Base-by-base conservation (phyloP, 2,888 invertebrate genomes). In the Maniola hyperantus region DNA sequence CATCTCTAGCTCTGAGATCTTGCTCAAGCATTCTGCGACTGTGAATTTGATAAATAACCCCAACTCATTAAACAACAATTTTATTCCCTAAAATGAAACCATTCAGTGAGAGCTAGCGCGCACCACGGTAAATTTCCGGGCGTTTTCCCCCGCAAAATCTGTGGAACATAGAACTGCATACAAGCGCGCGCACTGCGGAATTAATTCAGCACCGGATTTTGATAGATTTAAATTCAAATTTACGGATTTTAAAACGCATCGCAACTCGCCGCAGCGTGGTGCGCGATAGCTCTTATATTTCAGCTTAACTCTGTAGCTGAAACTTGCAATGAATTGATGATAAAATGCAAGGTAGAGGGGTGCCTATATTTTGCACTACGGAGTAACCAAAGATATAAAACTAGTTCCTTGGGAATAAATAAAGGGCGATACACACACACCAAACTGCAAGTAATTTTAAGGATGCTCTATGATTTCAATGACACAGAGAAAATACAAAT, bases 11-110 rank as follows among this genome's bases (percentile, higher is more conserved):
- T 93, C 93, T 74, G 92, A 89, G 80, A 93, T 93, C 87, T 92
- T 92, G 85, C 87, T 87, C 82, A 94, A 81, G 84, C 92, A 94
- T 84, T 93, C 91, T 81, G 94, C 93, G 81, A 94, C 94, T 94
- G 79, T 0, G 85, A 85, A 58, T 65, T 20, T n/a, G 1, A 44
- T 6, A 58, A 18, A 36, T 58, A 5, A 63, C 5, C 44, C 34
- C 18, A 54, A 20, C 20, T 62, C 6, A 26, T 53, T 51, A 50
- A 18, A 36, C 10, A n/a, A 5, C 15, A 5, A 46, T n/a, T 15
- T 5, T n/a, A 15, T 39, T 39, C 5, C 10, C 5, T 11, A 39
- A 11, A 39, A 11, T 11, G 36, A 39, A 39, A 39, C 39, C 39
- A 39, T 39, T 11, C 11, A 39, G 10, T 8, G n/a, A n/a, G n/a